Base-by-base conservation (phyloP, 2,797 vertebrate species). In the Heteromormyrus szaboi region DNA sequence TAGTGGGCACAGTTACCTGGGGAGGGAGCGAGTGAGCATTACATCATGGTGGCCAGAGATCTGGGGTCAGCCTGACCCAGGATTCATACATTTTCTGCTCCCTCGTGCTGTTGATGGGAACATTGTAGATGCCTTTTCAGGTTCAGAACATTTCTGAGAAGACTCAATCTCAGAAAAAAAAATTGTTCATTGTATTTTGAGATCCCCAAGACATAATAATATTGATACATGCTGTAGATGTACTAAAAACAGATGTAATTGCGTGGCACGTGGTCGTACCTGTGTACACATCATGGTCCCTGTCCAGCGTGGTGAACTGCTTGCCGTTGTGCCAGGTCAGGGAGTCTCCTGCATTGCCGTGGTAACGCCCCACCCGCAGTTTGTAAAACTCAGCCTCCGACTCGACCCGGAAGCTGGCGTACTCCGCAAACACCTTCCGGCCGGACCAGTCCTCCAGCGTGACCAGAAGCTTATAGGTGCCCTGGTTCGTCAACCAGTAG, bases 1-100 rank as follows among this genome's bases (percentile, higher is more conserved):
- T 99, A 99, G 90, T 99, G 99, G 72, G 99, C 99, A 88, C 99
- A 99, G 87, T 99, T 99, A 81, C 99, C 99, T 99, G 92, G 0
- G 93, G 68, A 51, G 89, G 81, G 90, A 91, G 88, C 12, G 86
- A 54, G 11, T 22, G 41, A 33, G 1, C 50, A 41, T 88, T 51
- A 51, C 22, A 59, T 83, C 8, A 72, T 2, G 65, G 53, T 56
- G 72, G 65, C 65, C 65, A 72, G 22, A 72, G 65, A 72, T 72
- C 25, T 1, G 65, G 65, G 65, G 12, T 72, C 29, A 72, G 29
- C 25, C 29, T 14, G 65, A 37, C 2, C 29, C 29, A 72, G 29
- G 29, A 53, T 51, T 85, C 81, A 48, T 0, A 48, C 7, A 51
- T 53, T 85, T 85, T 85, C 83, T n/a, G 4, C 17, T 85, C 9